These are phyloP conservation scores for Platorchestia sp. DNA, from an alignment of 1,140 invertebrate species.

Conservation along the genomic window DNA sequence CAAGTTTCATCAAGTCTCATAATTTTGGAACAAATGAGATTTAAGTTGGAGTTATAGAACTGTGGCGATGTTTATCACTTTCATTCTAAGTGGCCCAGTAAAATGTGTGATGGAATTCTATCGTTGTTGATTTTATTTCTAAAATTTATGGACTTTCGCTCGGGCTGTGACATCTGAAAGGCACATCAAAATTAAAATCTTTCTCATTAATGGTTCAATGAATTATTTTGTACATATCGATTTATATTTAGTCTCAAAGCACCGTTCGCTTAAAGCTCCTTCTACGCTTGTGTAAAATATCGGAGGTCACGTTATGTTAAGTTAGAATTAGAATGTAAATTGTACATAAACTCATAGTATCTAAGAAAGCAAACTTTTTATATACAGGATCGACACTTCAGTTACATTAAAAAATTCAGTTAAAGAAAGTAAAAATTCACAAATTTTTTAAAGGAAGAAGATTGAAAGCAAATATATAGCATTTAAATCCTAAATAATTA, in stretches of 20 bases:
- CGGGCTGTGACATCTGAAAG: background rate
- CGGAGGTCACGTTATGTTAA: constrained; percentile 30
- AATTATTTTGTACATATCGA: background rate
- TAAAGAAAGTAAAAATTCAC: background rate
- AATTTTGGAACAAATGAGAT: background rate
- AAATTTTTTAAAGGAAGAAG: background rate
- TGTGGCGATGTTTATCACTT: background rate
- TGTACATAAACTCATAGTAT: background rate
- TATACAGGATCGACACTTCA: background rate
- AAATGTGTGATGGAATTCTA: background rate
- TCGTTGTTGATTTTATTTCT: background rate
- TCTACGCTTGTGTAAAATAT: constrained; percentile 36
- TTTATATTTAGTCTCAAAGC: background rate
- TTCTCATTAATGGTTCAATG: background rate
- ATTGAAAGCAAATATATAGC: background rate
- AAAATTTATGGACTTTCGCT: background rate
- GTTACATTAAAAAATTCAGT: background rate
- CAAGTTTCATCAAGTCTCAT: background rate
- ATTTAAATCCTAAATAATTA: background rate
- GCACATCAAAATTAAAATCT: background rate
- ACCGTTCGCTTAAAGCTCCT: background rate
- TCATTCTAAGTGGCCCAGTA: background rate
- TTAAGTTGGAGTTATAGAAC: background rate
- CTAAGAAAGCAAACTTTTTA: background rate
- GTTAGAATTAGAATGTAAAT: constrained; percentile 6